Base-by-base conservation (phyloP, 2,888 invertebrate genomes). In the Actias luna region DNA sequence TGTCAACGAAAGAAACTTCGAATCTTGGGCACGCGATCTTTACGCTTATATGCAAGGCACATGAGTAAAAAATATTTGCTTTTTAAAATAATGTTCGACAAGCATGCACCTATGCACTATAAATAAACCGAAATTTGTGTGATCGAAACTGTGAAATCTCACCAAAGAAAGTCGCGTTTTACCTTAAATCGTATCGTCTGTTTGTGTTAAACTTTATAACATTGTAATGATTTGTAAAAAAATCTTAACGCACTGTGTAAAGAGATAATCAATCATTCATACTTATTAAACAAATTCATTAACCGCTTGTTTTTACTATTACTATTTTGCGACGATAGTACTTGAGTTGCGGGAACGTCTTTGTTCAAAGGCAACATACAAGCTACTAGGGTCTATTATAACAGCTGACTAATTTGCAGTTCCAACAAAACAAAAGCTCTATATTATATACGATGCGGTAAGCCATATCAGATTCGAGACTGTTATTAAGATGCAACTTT, bases 321-420 rank as follows among this genome's bases (percentile, higher is more conserved):
- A 33, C 8, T 33, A 33, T 33, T 33, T 8, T 33, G 5, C 33
- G 33, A 33, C 8, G 8, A 42, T 42, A 46, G 22, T 50, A 60
- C 18, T n/a, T 33, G 2, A 35, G 33, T 46, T 58, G 35, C 62
- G 16, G 80, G 7, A 16, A 87, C 89, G 89, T 86, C 84, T 77
- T 77, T 71, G 71, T 79, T 67, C 73, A 66, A 65, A 79, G 79
- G 75, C 80, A 79, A 74, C 80, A 77, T 80, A 76, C 76, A 79
- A 73, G 80, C 76, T 77, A 90, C 91, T 89, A 89, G 84, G 73
- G 78, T 75, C 70, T 68, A 76, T 74, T 72, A 68, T 80, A 88
- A 88, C 90, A 91, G 90, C 91, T 92, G 91, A 88, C 87, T 84
- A 85, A 87, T 87, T 88, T 88, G 85, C 87, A 84, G 78, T 73